Evolutionary conservation across 2,113 vertebrate genomes (phyloP).

Genomic region (Hystrix cristata): DNA sequence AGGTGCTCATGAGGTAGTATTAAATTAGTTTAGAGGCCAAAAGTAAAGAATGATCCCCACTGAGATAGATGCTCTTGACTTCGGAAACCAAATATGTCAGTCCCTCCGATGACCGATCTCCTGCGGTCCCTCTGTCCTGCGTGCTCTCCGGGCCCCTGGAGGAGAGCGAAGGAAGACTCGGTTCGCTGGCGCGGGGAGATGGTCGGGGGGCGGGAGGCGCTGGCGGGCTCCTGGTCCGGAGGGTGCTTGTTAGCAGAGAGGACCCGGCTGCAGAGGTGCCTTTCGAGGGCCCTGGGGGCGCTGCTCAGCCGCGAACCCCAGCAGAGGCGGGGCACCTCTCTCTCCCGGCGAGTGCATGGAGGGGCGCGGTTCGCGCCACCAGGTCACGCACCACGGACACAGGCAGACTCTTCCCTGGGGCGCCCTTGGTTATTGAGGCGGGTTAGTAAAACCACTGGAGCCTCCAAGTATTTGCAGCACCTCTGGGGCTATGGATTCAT

Average conservation of each 20-base stretch:
- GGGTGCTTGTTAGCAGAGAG: not conserved
- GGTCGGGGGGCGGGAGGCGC: not conserved
- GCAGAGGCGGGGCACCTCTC: not conserved
- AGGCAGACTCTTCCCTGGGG: not conserved
- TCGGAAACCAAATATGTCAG: not conserved
- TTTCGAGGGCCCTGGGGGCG: not conserved
- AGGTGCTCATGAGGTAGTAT: not conserved
- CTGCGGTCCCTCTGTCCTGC: not conserved
- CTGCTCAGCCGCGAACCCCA: not conserved
- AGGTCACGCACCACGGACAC: not conserved
- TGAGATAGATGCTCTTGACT: not conserved
- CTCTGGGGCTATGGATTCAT: not conserved
- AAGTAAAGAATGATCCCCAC: fast-evolving
- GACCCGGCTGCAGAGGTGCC: not conserved
- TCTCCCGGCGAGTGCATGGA: not conserved
- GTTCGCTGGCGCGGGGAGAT: not conserved
- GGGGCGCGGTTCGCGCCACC: not conserved
- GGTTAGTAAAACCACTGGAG: not conserved
- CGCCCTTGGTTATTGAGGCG: not conserved
- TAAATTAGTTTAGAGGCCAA: not conserved
- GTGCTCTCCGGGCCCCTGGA: not conserved
- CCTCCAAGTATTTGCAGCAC: not conserved
- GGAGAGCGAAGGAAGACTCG: not conserved
- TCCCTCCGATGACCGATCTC: not conserved
- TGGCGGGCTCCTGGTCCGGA: not conserved